Evolutionary conservation across 1,140 invertebrate species (phyloP), one percentile per base, ranked within the genome.

Genomic region (Copidosoma floridanum): DNA sequence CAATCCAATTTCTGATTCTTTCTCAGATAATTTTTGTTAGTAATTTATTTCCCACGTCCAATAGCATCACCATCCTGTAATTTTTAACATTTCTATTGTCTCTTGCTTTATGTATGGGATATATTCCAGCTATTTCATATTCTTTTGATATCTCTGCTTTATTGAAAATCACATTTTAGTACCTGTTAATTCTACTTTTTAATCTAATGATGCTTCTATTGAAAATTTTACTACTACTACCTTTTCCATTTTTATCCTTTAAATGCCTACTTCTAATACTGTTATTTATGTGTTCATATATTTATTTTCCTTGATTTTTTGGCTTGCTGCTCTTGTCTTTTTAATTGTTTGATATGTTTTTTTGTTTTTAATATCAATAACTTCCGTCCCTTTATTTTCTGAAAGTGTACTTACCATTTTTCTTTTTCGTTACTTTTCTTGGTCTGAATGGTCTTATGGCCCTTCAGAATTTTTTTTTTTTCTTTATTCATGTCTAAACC

Each of bases 221-320:
- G 74, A 47, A 20, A 71, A 55, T 37, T 76, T 70, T n/a, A 65
- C 62, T 35, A 58, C 62, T 8, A 75, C 63, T 8, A 66, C 65
- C 57, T 73, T n/a, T n/a, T n/a, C n/a, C n/a, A n/a, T n/a, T n/a
- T n/a, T n/a, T n/a, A n/a, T n/a, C n/a, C n/a, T n/a, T n/a, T n/a
- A n/a, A n/a, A n/a, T n/a, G n/a, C n/a, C n/a, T n/a, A n/a, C n/a
- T n/a, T n/a, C 70, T 27, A 53, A 32, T 41, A 50, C 23, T 16
- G n/a, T 52, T 44, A 58, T 62, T 44, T 52, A 35, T 18, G 21
- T 27, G n/a, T 35, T 35, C 14, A 10, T 4, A 44, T 18, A 27
- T 23, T 40, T 12, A 23, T 50, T 43, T 26, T 24, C 21, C 12
- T 47, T 37, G 24, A 24, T 26, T 38, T 29, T 24, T 26, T 55